phyloP scores from a whole-genome alignment of 2,888 invertebrate genomes.

The Mimas tiliae region DNA sequence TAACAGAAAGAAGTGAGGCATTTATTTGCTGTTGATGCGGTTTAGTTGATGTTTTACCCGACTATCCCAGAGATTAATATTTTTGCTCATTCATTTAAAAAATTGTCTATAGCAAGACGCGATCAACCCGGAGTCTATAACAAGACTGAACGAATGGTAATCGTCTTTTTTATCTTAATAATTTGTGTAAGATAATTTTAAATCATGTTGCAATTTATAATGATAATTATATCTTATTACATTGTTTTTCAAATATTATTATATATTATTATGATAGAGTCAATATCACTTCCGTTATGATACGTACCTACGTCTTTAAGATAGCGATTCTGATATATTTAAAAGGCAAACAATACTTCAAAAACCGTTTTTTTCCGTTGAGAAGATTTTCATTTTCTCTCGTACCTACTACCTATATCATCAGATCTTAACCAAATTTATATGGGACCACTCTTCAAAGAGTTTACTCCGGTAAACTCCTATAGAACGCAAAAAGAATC shows the following conservation, averaged over 20 bases:
- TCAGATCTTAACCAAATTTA: too few relatives aligned
- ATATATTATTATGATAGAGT: background rate
- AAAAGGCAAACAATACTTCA: too few relatives aligned
- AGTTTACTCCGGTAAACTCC: too few relatives aligned
- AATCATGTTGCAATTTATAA: background rate
- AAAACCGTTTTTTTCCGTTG: too few relatives aligned
- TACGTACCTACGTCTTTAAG: too few relatives aligned
- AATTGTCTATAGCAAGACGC: slow-evolving; percentile 20
- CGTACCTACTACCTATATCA: too few relatives aligned
- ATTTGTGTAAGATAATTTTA: background rate
- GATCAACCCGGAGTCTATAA: background rate
- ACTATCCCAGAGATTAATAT: too few relatives aligned
- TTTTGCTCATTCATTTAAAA: slow-evolving; percentile 29
- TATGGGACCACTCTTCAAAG: too few relatives aligned
- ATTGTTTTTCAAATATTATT: background rate
- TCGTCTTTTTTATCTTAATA: background rate
- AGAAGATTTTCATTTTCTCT: too few relatives aligned
- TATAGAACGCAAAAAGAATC: too few relatives aligned
- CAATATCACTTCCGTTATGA: too few relatives aligned
- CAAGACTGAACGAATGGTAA: background rate
- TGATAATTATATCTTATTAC: background rate
- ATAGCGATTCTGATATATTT: too few relatives aligned
- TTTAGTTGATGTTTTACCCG: slow-evolving; percentile 38
- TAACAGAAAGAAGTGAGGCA: background rate
- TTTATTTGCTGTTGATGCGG: slow-evolving; percentile 29